These are phyloP conservation scores for Nycteola revayana DNA, from an alignment of 2,888 invertebrate species.

Conservation along the genomic window DNA sequence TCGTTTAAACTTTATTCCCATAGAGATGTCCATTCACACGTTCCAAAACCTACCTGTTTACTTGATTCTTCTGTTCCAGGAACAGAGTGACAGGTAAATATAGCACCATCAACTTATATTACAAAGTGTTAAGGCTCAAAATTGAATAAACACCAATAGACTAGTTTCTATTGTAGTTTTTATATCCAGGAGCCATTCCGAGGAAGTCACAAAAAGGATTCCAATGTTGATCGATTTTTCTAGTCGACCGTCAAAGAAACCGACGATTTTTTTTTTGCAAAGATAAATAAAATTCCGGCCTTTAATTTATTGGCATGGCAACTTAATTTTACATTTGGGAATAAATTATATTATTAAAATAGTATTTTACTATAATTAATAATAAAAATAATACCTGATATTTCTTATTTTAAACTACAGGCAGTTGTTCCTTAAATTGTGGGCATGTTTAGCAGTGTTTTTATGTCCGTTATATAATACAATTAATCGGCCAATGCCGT, in stretches of 20 bases:
- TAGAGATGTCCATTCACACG: slow-evolving; percentile 38
- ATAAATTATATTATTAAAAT: no score
- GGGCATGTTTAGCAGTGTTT: no score
- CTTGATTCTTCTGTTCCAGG: slow-evolving; percentile 22
- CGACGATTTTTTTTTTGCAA: slow-evolving; percentile 39
- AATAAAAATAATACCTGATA: no score
- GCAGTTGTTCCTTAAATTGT: no score
- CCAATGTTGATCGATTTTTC: slow-evolving; percentile 58
- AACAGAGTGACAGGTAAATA: slow-evolving; percentile 19
- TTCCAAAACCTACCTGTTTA: slow-evolving; percentile 29
- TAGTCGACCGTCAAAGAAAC: slow-evolving; percentile 47
- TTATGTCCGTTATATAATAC: no score
- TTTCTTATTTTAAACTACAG: no score
- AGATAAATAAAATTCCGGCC: slow-evolving; percentile 14
- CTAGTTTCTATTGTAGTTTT: slow-evolving; percentile 27
- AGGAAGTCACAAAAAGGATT: slow-evolving; percentile 58
- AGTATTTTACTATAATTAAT: no score
- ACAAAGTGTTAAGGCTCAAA: slow-evolving; percentile 15
- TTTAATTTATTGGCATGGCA: slow-evolving; percentile 40
- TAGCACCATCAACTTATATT: slow-evolving; percentile 12
- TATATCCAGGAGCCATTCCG: slow-evolving; percentile 51
- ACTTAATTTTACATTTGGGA: slow-evolving; percentile 27
- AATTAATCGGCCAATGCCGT: no score
- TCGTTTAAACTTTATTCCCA: no score
- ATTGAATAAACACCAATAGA: slow-evolving; percentile 4